Percentiles rank a stretch among this genome's conserved stretches.
Evolutionary conservation across 2,888 invertebrate genomes (phyloP).

Genomic region (Serrognathus titanus): DNA sequence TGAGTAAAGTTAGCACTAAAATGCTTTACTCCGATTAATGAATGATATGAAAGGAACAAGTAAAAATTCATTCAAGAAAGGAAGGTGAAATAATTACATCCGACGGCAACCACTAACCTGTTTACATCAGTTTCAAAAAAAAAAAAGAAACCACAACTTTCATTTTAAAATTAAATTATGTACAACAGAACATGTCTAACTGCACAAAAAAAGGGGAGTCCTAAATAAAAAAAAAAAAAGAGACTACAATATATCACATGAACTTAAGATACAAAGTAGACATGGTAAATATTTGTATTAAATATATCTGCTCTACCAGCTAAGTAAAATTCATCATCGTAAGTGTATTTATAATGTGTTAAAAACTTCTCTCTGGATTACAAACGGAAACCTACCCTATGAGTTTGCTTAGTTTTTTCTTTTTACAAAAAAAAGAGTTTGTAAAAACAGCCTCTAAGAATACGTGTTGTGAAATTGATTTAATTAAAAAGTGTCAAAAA

Average conservation of each 20-base stretch:
- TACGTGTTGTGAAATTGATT: slow-evolving; percentile 10
- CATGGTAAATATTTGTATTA: slow-evolving; percentile 1
- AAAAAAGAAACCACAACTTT: background rate
- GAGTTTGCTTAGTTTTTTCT: too few species aligned
- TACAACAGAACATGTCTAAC: background rate
- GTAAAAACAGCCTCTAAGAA: slow-evolving; percentile 4
- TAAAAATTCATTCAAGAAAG: background rate
- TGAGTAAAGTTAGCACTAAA: too few species aligned
- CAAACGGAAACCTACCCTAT: slow-evolving; percentile 4
- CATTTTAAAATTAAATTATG: background rate
- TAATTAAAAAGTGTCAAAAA: slow-evolving; percentile 1
- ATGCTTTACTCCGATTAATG: too few species aligned
- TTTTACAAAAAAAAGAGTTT: too few species aligned
- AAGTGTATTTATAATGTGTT: background rate
- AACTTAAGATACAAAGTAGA: slow-evolving; percentile 1
- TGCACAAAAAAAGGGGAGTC: background rate
- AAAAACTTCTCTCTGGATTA: background rate
- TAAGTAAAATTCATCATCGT: slow-evolving; percentile 8
- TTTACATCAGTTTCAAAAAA: background rate
- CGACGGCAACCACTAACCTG: background rate
- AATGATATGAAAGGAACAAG: too few species aligned
- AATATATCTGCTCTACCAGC: slow-evolving; percentile 8
- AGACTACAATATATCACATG: slow-evolving; percentile 1
- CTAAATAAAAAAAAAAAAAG: background rate
- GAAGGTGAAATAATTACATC: background rate